Percentiles rank a stretch among this genome's conserved stretches.
Evolutionary conservation across 1,140 invertebrate species (phyloP).

Genomic region (Penaeus vannamei): DNA sequence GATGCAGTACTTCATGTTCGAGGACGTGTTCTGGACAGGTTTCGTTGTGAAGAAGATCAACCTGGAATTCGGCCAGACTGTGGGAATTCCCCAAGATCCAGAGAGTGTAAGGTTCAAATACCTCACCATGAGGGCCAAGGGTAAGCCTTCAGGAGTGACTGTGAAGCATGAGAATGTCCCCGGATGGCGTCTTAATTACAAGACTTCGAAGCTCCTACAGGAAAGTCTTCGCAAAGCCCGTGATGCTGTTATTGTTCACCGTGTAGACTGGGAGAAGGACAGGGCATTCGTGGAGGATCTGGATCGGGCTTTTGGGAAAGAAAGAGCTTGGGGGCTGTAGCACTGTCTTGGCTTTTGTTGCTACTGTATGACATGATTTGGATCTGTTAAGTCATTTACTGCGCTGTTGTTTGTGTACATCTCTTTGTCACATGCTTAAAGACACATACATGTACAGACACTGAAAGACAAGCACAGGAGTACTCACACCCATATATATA

Average conservation of each 20-base stretch:
- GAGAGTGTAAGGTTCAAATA: slow-evolving; percentile 49
- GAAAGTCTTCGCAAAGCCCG: not conserved
- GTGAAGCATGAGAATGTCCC: slow-evolving; percentile 22
- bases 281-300: slow-evolving; percentile 5
- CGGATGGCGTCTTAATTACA: slow-evolving; percentile 24
- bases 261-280: slow-evolving; percentile 23
- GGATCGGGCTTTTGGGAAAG: not conserved
- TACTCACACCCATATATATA: not conserved
- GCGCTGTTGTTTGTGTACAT: too few species aligned
- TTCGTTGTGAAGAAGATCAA: slow-evolving; percentile 40
- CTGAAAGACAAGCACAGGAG: too few species aligned
- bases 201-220: not conserved
- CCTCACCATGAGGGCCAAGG: not conserved
- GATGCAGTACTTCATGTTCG: slow-evolving; percentile 47
- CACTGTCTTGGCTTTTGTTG: not conserved
- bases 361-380: slow-evolving; percentile 8
- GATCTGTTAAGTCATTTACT: too few species aligned
- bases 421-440: too few species aligned
- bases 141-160: not conserved
- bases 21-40: slow-evolving; percentile 58
- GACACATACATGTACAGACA: too few species aligned
- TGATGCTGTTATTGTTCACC: slow-evolving; percentile 14
- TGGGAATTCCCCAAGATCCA: not conserved
- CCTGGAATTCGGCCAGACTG: not conserved
- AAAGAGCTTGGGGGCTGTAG: not conserved